Conservation (phyloP, 2,113 vertebrate genomes). For the Ardeotis arabs region DNA sequence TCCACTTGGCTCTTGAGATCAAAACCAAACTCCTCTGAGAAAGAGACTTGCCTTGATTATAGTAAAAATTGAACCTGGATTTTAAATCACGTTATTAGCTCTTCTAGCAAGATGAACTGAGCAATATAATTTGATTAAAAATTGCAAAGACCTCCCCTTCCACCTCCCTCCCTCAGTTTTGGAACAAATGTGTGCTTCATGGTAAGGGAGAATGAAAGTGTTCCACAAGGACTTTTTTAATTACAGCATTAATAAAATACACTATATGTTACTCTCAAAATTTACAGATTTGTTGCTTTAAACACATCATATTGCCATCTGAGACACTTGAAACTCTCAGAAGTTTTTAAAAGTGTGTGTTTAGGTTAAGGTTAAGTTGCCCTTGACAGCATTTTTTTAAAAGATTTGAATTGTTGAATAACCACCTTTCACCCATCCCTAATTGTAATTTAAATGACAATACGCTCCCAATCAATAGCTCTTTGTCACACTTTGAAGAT, state of each 20-base stretch:
- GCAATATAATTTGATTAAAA: slow-evolving; percentile 64
- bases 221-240: slow-evolving; percentile 42
- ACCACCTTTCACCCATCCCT: slow-evolving; percentile 88
- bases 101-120: slow-evolving; percentile 44
- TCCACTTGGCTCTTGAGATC: neutral
- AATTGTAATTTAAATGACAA: slow-evolving; percentile 98
- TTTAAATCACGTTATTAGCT: slow-evolving; percentile 52
- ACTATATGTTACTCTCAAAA: neutral
- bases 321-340: slow-evolving; percentile 66
- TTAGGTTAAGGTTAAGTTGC: slow-evolving; percentile 82
- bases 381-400: slow-evolving; percentile 78
- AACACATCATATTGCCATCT: slow-evolving; percentile 65
- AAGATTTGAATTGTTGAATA: slow-evolving; percentile 90
- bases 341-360: slow-evolving; percentile 74
- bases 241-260: slow-evolving; percentile 22
- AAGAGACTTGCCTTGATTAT: neutral
- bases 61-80: slow-evolving; percentile 23
- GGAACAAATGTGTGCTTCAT: slow-evolving; percentile 32
- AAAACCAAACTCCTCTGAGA: neutral
- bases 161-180: neutral
- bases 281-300: slow-evolving; percentile 65
- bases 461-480: slow-evolving; percentile 94
- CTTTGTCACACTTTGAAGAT: slow-evolving; percentile 91
- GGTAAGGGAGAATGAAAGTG: neutral
- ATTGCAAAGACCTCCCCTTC: slow-evolving; percentile 31